Conservation (phyloP, 2,113 vertebrate genomes). For the Percina caprodes region DNA sequence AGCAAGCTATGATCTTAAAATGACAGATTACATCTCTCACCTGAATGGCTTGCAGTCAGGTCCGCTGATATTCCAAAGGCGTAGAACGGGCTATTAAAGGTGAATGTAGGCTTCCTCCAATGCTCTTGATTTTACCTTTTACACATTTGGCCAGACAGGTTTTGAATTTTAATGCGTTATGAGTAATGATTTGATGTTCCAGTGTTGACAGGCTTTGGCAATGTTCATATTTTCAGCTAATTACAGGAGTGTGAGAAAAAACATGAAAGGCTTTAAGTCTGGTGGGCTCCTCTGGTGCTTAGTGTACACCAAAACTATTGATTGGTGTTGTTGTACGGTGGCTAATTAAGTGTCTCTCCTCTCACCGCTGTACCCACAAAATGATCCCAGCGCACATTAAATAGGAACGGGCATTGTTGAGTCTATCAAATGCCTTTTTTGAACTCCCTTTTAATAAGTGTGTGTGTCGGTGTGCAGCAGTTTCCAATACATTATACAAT, state of each 20-base stretch:
- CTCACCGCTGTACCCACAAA: conserved; percentile 55
- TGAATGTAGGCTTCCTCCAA: conserved; percentile 33
- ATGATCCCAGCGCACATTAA: conserved; percentile 70
- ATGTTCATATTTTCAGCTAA: conserved; percentile 44
- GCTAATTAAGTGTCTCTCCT: conserved; percentile 74
- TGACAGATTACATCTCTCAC: conserved; percentile 52
- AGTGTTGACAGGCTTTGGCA: conserved; percentile 10
- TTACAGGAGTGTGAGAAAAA: conserved; percentile 39
- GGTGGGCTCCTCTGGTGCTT: conserved; percentile 39
- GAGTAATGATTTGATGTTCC: conserved; percentile 40
- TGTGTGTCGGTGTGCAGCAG: conserved; percentile 58
- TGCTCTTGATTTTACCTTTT: conserved; percentile 47
- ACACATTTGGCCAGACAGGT: conserved; percentile 2
- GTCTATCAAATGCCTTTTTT: conserved; percentile 76
- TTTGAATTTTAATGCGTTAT: conserved; percentile 43
- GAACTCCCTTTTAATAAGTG: conserved; percentile 77
- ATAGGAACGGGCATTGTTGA: conserved; percentile 56
- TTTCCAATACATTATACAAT: conserved; percentile 75
- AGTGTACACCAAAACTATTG: conserved; percentile 53
- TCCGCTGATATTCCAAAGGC: conserved; percentile 36
- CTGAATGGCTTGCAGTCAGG: conserved; percentile 34
- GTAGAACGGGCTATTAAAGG: conserved; percentile 26
- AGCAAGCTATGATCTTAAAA: conserved; percentile 52
- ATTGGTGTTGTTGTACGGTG: conserved; percentile 63
- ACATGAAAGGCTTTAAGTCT: conserved; percentile 33